These are phyloP conservation scores for Canis aureus DNA, from an alignment of 2,113 vertebrate genomes.

Conservation along the genomic window DNA sequence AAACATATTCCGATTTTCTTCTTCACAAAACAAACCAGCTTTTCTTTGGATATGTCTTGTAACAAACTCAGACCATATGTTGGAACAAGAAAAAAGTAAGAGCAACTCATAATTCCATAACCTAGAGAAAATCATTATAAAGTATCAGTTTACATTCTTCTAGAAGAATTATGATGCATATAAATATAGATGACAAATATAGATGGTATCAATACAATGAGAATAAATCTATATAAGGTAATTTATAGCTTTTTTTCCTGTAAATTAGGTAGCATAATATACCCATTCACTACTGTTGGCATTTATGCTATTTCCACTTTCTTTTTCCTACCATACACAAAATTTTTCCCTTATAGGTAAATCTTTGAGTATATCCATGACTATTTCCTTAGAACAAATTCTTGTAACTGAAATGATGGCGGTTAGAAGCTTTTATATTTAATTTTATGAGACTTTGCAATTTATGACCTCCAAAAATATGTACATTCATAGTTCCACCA, in stretches of 20 bases:
- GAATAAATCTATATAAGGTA: neutral
- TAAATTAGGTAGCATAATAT: neutral
- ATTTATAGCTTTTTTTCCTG: neutral
- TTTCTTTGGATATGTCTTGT: neutral
- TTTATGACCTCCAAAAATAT: neutral
- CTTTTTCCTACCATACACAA: neutral
- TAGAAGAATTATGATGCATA: neutral
- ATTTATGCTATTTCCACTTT: neutral
- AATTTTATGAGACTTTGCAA: neutral
- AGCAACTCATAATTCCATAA: neutral
- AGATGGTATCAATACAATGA: neutral
- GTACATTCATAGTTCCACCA: neutral
- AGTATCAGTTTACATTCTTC: neutral
- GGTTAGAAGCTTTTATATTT: neutral
- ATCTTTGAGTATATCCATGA: neutral
- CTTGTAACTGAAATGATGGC: neutral
- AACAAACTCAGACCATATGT: constrained; percentile 1
- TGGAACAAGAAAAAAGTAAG: neutral
- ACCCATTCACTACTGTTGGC: neutral
- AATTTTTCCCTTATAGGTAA: neutral
- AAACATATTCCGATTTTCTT: neutral
- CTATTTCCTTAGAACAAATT: neutral
- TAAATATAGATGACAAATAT: neutral
- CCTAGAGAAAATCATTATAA: neutral
- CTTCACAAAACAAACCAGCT: neutral